phyloP scores from a whole-genome alignment of 2,888 invertebrate genomes.

The Eupeodes luniger region DNA sequence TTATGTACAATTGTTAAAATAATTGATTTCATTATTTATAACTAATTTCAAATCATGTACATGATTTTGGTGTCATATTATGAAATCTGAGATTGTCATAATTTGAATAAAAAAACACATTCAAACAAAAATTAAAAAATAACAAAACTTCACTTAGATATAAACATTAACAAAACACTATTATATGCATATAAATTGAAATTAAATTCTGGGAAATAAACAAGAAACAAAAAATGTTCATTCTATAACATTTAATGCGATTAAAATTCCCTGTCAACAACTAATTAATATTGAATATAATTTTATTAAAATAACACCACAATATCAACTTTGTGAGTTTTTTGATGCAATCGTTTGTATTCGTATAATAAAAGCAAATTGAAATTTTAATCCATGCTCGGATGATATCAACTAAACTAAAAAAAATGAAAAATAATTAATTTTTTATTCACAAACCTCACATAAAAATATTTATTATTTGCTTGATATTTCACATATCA shows the following conservation, averaged over 20 bases:
- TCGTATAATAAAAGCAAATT: background rate
- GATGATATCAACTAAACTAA: too few relatives aligned
- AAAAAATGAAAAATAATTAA: background rate
- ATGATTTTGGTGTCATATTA: too few relatives aligned
- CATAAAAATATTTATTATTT: background rate
- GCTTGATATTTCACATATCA: background rate
- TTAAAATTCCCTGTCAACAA: background rate
- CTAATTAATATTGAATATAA: conserved; percentile 21
- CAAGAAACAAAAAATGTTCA: background rate
- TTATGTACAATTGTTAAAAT: too few relatives aligned
- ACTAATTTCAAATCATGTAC: too few relatives aligned
- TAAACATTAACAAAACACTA: background rate
- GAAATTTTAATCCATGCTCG: background rate
- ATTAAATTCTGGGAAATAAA: too few relatives aligned
- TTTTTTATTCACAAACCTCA: background rate
- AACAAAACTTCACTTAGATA: background rate
- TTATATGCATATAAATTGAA: too few relatives aligned
- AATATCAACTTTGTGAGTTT: background rate
- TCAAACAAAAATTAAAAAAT: background rate
- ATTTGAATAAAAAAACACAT: too few relatives aligned
- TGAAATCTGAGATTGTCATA: too few relatives aligned
- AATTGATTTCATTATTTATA: too few relatives aligned
- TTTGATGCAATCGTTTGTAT: background rate
- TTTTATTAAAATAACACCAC: conserved; percentile 4
- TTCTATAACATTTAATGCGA: conserved; percentile 3